Evolutionary conservation across 2,888 invertebrate genomes (phyloP).

Genomic region (Camponotus fellah): DNA sequence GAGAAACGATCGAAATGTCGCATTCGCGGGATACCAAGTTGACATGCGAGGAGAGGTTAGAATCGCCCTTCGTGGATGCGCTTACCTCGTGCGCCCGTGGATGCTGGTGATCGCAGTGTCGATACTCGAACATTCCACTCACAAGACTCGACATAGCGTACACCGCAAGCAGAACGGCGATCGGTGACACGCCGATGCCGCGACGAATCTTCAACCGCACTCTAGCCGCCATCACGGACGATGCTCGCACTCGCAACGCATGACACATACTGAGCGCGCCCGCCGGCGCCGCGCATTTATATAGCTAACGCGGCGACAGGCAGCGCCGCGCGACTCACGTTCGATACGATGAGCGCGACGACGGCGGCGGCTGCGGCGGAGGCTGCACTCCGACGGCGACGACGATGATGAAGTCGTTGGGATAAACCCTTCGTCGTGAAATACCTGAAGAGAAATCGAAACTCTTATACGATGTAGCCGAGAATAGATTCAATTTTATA

Average conservation of each 20-base stretch:
- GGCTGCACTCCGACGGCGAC: slow-evolving; percentile 54
- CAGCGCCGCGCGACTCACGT: slow-evolving; percentile 74
- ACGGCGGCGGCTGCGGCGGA: slow-evolving; percentile 59
- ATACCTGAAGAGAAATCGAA: slow-evolving; percentile 70
- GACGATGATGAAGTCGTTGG: slow-evolving; percentile 65
- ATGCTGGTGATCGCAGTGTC: slow-evolving; percentile 89
- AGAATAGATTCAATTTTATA: slow-evolving; percentile 17
- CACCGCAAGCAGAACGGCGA: slow-evolving; percentile 79
- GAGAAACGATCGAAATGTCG: not conserved
- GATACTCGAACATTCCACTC: slow-evolving; percentile 83
- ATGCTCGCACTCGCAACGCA: slow-evolving; percentile 80
- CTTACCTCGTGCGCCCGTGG: slow-evolving; percentile 90
- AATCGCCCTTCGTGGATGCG: slow-evolving; percentile 62
- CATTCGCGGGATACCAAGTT: not conserved
- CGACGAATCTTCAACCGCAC: slow-evolving; percentile 85
- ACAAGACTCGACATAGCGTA: slow-evolving; percentile 79
- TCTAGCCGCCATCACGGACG: slow-evolving; percentile 83
- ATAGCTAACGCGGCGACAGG: slow-evolving; percentile 74
- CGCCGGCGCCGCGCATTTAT: slow-evolving; percentile 78
- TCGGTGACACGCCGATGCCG: slow-evolving; percentile 77
- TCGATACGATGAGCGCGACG: slow-evolving; percentile 69
- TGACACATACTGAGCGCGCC: slow-evolving; percentile 83
- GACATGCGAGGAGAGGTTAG: slow-evolving; percentile 40
- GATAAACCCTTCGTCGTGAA: slow-evolving; percentile 69
- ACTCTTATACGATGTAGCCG: slow-evolving; percentile 21